Conservation (phyloP, 2,888 invertebrate genomes). For the Eulithis testata region DNA sequence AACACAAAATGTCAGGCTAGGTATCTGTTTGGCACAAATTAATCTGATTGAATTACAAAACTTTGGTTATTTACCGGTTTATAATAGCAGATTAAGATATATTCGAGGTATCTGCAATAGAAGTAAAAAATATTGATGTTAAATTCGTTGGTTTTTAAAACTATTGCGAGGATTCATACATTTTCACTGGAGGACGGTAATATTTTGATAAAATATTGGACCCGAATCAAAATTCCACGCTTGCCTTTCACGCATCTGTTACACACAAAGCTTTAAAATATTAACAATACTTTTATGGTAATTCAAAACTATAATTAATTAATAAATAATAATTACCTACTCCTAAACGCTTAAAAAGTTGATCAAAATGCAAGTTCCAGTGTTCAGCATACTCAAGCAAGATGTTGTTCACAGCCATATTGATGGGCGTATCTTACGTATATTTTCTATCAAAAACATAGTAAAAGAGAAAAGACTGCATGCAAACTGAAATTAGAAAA, state of each 20-base stretch:
- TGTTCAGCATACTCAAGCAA: conserved; percentile 57
- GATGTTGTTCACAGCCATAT: conserved; percentile 76
- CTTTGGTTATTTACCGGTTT: conserved; percentile 15
- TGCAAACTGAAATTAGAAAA: conserved; percentile 38
- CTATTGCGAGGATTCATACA: conserved; percentile 19
- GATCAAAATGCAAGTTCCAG: conserved; percentile 66
- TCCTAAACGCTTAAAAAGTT: conserved; percentile 50
- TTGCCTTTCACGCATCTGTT: conserved; percentile 60
- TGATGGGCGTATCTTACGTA: conserved; percentile 72
- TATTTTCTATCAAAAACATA: conserved; percentile 48
- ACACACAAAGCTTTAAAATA: conserved; percentile 64
- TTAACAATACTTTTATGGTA: conserved; percentile 80
- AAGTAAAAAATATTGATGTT: conserved; percentile 17
- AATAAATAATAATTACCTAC: conserved; percentile 52
- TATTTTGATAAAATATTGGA: conserved; percentile 56
- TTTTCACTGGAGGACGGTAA: conserved; percentile 76
- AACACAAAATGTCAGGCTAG: conserved; percentile 53
- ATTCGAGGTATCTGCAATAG: conserved; percentile 51
- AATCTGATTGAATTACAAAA: conserved; percentile 32
- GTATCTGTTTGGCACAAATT: conserved; percentile 64
- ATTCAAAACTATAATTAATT: conserved; percentile 57
- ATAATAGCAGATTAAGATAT: background rate
- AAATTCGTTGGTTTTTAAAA: conserved; percentile 16
- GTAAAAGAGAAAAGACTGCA: conserved; percentile 53
- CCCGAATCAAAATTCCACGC: conserved; percentile 47